phyloP scores from a whole-genome alignment of 2,888 invertebrate genomes.

The Ctena decussata region DNA sequence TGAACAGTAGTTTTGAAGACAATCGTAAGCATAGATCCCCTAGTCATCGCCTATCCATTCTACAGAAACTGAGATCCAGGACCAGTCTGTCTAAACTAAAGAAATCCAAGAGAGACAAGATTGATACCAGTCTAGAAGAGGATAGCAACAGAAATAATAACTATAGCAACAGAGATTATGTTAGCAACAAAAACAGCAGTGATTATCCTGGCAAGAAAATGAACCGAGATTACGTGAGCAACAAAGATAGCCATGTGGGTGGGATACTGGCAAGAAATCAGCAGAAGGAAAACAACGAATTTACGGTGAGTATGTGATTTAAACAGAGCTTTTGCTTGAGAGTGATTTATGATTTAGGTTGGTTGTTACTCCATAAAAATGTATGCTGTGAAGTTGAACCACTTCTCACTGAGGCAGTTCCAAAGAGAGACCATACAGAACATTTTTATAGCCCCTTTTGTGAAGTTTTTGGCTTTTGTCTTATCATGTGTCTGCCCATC shows the following conservation, averaged over 20 bases:
- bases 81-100: constrained; percentile 77
- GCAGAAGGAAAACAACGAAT: not conserved
- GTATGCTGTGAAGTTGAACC: too few species aligned
- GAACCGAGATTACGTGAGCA: not conserved
- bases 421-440: too few species aligned
- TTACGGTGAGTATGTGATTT: not conserved
- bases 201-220: not conserved
- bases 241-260: not conserved
- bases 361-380: too few species aligned
- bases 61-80: constrained; percentile 76
- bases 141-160: constrained; percentile 13
- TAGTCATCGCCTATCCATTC: constrained; percentile 73
- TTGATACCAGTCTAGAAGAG: constrained; percentile 10
- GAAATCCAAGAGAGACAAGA: constrained; percentile 66
- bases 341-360: too few species aligned
- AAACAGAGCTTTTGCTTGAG: too few species aligned
- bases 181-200: not conserved
- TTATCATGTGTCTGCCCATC: too few species aligned
- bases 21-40: constrained; percentile 78
- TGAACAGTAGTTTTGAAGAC: constrained; percentile 64
- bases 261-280: not conserved
- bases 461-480: too few species aligned
- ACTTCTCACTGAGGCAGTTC: too few species aligned
- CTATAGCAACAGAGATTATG: not conserved
- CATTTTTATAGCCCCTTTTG: too few species aligned